These are phyloP conservation scores for Drosophila kepulauana DNA, from an alignment of 1,140 invertebrate species.

Conservation along the genomic window DNA sequence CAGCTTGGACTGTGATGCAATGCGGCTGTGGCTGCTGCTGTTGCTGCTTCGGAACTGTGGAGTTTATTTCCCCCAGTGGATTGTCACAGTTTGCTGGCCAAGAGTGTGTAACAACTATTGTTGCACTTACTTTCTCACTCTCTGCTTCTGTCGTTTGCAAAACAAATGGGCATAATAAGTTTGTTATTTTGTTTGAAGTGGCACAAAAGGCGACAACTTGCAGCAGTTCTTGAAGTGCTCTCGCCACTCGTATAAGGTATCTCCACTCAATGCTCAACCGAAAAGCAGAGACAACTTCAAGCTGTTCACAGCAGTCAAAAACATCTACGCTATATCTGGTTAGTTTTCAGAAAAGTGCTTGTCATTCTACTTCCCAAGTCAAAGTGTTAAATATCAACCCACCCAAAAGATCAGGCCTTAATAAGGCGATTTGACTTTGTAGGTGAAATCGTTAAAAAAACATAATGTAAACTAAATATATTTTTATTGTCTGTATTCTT, in stretches of 20 bases:
- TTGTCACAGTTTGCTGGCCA: constrained; percentile 66
- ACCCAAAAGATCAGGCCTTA: not conserved
- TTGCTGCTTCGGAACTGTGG: constrained; percentile 44
- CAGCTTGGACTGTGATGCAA: not conserved
- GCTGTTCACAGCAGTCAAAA: not conserved
- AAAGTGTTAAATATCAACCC: constrained; percentile 6
- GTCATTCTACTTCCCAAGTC: not conserved
- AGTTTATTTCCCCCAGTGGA: constrained; percentile 75
- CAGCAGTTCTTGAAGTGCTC: constrained; percentile 20
- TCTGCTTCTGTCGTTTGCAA: constrained; percentile 39
- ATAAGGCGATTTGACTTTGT: not conserved
- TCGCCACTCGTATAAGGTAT: not conserved
- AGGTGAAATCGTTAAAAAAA: not conserved
- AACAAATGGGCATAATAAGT: constrained; percentile 77
- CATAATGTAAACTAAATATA: too few species aligned
- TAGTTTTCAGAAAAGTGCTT: constrained; percentile 1
- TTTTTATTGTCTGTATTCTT: too few species aligned
- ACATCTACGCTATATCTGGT: not conserved
- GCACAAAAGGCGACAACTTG: constrained; percentile 27
- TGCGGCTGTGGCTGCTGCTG: constrained; percentile 19
- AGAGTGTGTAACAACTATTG: constrained; percentile 21
- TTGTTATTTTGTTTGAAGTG: constrained; percentile 61
- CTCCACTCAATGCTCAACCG: constrained; percentile 21
- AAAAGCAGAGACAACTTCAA: constrained; percentile 11
- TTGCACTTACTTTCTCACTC: constrained; percentile 3